Percentiles rank a stretch among this genome's conserved stretches.
Evolutionary conservation across 2,888 invertebrate species (phyloP).

Genomic region (Athalia cordata): DNA sequence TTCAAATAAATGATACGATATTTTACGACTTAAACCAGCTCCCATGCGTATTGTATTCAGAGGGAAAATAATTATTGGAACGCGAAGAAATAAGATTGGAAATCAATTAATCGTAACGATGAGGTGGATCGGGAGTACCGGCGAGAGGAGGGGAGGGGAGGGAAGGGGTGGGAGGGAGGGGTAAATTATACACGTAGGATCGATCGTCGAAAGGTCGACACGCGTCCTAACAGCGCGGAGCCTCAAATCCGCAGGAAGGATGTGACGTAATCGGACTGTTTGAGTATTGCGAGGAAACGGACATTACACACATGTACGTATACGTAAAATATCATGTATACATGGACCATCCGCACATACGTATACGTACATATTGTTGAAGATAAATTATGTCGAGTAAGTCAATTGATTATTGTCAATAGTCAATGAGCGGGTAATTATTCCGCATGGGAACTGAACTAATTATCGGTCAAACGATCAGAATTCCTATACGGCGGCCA

Average conservation of each 20-base stretch:
- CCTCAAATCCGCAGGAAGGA: slow-evolving; percentile 45
- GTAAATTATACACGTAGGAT: slow-evolving; percentile 12
- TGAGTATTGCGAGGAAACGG: not conserved
- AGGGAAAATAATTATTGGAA: slow-evolving; percentile 14
- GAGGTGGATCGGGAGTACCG: not conserved
- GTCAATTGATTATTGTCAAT: slow-evolving; percentile 24
- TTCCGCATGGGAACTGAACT: slow-evolving; percentile 56
- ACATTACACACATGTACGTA: not conserved
- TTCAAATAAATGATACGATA: too few relatives aligned
- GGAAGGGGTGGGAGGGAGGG: not conserved
- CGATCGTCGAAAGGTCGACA: slow-evolving; percentile 35
- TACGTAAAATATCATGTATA: not conserved
- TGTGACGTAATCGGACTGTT: slow-evolving; percentile 26
- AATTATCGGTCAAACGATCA: slow-evolving; percentile 54
- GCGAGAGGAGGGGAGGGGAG: not conserved
- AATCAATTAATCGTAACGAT: slow-evolving; percentile 26
- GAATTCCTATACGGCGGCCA: not conserved
- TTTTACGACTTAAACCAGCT: not conserved
- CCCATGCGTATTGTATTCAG: not conserved
- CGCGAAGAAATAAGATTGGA: slow-evolving; percentile 18
- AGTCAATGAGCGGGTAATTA: slow-evolving; percentile 50
- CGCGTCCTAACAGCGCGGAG: not conserved
- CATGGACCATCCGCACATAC: too few relatives aligned
- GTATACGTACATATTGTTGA: not conserved
- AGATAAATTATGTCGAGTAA: not conserved